Conservation (phyloP, 2,113 vertebrate species). For the Carassius auratus region DNA sequence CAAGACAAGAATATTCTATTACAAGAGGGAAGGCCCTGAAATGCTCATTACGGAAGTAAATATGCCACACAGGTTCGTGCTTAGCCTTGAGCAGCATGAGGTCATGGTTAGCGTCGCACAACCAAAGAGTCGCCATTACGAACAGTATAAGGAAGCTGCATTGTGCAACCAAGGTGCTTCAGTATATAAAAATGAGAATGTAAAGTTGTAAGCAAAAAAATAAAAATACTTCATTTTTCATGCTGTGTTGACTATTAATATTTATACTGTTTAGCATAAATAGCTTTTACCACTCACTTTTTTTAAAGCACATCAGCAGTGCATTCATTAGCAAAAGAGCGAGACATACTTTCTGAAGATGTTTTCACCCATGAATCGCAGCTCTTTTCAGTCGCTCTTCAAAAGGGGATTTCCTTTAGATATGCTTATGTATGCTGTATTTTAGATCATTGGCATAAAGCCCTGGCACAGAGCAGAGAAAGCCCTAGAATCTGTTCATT, state of each 20-base stretch:
- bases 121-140: background rate
- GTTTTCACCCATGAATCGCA: background rate
- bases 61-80: background rate
- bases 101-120: background rate
- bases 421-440: constrained; percentile 54
- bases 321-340: constrained; percentile 20
- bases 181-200: background rate
- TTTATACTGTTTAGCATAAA: constrained; percentile 32
- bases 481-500: constrained; percentile 38
- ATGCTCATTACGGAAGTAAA: constrained; percentile 40
- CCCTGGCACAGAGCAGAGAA: constrained; percentile 51
- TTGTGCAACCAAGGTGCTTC: background rate
- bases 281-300: constrained; percentile 14
- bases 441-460: constrained; percentile 60
- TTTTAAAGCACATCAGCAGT: constrained; percentile 7
- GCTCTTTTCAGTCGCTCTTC: constrained; percentile 39
- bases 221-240: constrained; percentile 1
- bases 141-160: background rate
- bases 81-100: constrained; percentile 21
- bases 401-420: constrained; percentile 55
- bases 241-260: constrained; percentile 31
- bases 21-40: constrained; percentile 43
- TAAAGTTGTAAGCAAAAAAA: constrained; percentile 1
- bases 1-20: constrained; percentile 54
- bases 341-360: constrained; percentile 24